Conservation (phyloP, 2,888 invertebrate genomes). For the Sympetrum striolatum region DNA sequence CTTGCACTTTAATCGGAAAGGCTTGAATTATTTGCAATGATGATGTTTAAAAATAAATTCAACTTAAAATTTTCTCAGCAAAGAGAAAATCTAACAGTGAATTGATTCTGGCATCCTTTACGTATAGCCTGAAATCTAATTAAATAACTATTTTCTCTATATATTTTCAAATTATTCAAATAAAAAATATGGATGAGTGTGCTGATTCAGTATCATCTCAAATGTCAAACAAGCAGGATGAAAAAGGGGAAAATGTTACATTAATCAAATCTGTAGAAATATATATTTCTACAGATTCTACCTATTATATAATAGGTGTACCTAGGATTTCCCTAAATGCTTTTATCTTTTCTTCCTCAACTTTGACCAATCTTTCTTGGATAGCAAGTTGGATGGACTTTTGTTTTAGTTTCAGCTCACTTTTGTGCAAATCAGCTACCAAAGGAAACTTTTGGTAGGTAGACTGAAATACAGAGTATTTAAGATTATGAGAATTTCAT, state of each 20-base stretch:
- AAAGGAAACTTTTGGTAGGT: slow-evolving; percentile 30
- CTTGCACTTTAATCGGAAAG: too few species aligned
- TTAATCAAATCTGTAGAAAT: not conserved
- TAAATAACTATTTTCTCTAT: too few species aligned
- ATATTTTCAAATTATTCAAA: too few species aligned
- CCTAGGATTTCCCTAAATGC: not conserved
- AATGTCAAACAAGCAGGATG: not conserved
- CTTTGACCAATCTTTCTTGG: not conserved
- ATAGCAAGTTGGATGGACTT: not conserved
- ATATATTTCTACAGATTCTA: not conserved
- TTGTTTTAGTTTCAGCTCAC: not conserved
- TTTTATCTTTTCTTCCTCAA: not conserved
- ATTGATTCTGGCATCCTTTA: too few species aligned
- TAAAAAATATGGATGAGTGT: too few species aligned
- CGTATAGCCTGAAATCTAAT: too few species aligned
- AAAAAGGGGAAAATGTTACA: not conserved
- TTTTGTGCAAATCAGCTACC: not conserved
- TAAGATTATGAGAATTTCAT: not conserved
- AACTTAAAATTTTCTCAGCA: too few species aligned
- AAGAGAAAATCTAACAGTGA: too few species aligned
- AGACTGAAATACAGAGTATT: not conserved
- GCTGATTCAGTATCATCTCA: too few species aligned
- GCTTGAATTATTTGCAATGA: too few species aligned
- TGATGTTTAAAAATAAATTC: too few species aligned
- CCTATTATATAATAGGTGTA: too few species aligned